Conservation (phyloP, 2,113 vertebrate genomes). For the Aspiorhynchus laticeps region DNA sequence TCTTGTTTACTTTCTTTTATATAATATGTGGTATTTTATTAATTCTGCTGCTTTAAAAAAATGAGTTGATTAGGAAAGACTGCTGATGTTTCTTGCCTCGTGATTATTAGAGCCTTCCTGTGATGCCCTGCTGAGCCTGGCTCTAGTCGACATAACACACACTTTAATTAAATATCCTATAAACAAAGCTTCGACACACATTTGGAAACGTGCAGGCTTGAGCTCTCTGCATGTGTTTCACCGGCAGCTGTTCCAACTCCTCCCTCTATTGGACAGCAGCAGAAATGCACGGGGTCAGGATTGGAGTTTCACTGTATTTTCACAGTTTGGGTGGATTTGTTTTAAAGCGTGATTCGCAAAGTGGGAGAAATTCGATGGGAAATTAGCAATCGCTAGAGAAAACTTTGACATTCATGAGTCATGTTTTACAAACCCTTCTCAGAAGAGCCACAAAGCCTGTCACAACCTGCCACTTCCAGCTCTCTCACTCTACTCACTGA, state of each 20-base stretch:
- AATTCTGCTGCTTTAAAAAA: slow-evolving; percentile 20
- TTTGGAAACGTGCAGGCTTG: slow-evolving; percentile 39
- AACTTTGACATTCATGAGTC: slow-evolving; percentile 20
- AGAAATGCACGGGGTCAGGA: slow-evolving; percentile 39
- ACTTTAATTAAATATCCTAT: slow-evolving; percentile 56
- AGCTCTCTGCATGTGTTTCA: slow-evolving; percentile 27
- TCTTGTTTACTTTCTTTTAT: slow-evolving; percentile 21
- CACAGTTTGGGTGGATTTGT: slow-evolving; percentile 21
- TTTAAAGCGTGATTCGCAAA: neutral
- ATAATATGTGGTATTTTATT: neutral
- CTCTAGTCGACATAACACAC: slow-evolving; percentile 37
- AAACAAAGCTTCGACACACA: slow-evolving; percentile 43
- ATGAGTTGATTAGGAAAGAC: slow-evolving; percentile 29
- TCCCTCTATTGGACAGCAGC: slow-evolving; percentile 58
- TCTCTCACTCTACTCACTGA: slow-evolving; percentile 38
- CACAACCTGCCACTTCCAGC: slow-evolving; percentile 46
- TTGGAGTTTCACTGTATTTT: neutral
- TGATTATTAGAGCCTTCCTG: slow-evolving; percentile 39
- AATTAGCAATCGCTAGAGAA: neutral
- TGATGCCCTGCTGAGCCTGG: slow-evolving; percentile 43
- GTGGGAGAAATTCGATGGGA: neutral
- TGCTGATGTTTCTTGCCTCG: slow-evolving; percentile 31
- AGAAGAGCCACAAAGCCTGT: slow-evolving; percentile 30
- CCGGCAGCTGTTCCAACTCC: slow-evolving; percentile 42
- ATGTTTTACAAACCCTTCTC: slow-evolving; percentile 45